phyloP scores from a whole-genome alignment of 1,140 invertebrate genomes.

The Atta texana region DNA sequence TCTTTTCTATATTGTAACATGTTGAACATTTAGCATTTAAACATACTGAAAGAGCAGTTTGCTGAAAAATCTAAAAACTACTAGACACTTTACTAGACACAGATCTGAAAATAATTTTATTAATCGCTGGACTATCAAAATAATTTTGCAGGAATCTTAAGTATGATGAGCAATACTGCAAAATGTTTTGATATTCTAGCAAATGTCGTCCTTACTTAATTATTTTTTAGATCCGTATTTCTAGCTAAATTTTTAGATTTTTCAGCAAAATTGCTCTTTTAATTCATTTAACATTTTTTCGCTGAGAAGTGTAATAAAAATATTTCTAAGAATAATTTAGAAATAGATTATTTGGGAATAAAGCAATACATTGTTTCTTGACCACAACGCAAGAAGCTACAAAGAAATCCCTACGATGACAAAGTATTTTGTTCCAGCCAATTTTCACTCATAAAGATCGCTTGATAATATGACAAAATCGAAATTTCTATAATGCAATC shows the following conservation, averaged over 20 bases:
- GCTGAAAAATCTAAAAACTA: too few relatives aligned
- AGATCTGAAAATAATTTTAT: too few relatives aligned
- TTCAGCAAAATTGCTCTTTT: too few relatives aligned
- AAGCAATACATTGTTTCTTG: neutral
- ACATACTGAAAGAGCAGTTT: too few relatives aligned
- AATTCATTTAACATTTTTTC: neutral
- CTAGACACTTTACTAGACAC: too few relatives aligned
- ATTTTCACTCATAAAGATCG: conserved; percentile 6
- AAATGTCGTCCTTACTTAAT: too few relatives aligned
- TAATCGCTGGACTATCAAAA: too few relatives aligned
- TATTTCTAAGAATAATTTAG: neutral
- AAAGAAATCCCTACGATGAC: neutral
- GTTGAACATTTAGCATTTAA: neutral
- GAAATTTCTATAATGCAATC: neutral
- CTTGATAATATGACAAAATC: conserved; percentile 5
- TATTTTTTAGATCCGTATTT: too few relatives aligned
- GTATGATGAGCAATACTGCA: too few relatives aligned
- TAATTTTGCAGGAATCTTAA: too few relatives aligned
- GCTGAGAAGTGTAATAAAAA: neutral
- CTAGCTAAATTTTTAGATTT: too few relatives aligned
- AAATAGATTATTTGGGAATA: neutral
- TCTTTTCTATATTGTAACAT: neutral
- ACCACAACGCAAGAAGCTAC: neutral
- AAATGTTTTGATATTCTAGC: too few relatives aligned
- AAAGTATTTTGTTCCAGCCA: neutral